Base-by-base conservation (phyloP, 2,113 vertebrate species). In the Willisornis vidua region DNA sequence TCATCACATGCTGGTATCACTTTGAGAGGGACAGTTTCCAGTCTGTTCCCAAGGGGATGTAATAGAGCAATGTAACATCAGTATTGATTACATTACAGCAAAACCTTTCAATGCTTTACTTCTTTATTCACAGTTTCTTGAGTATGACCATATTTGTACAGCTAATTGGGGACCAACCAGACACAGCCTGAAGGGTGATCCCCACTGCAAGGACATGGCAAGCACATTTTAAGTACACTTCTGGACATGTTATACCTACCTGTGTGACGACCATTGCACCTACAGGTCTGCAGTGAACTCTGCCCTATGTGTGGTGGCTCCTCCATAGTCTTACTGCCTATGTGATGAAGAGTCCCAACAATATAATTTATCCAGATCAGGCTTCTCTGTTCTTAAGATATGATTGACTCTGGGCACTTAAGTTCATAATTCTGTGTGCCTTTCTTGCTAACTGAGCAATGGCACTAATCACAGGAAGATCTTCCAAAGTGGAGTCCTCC, bases 81-180 rank as follows among this genome's bases (percentile, higher is more conserved):
- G 35, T 0, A 1, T 46, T 59, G 52, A 74, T 45, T 39, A 49
- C 0, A 0, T 55, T 55, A 46, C 2, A 28, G 26, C 0, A 5
- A 72, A 92, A 68, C 29, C 20, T 76, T 16, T 25, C 48, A 79
- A 61, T 24, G 19, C 1, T 7, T 35, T 26, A 31, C 20, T 79
- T 43, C 25, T 79, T 88, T 54, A 79, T 35, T 31, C 19, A 9
- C 12, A 41, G 14, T 57, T 90, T 79, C 41, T 76, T 48, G 22
- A 52, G 8, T 19, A n/a, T 6, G 28, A 23, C 23, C 7, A 3
- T 35, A 68, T 48, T 79, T 43, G 18, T 14, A 59, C 48, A 33
- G 17, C 28, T 45, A n/a, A 23, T 77, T 79, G 41, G 41, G 49
- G 37, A 20, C 31, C 77, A 45, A 74, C n/a, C 46, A 91, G 41